Conservation (phyloP, 2,888 invertebrate species). For the Orthonevra nobilis region DNA sequence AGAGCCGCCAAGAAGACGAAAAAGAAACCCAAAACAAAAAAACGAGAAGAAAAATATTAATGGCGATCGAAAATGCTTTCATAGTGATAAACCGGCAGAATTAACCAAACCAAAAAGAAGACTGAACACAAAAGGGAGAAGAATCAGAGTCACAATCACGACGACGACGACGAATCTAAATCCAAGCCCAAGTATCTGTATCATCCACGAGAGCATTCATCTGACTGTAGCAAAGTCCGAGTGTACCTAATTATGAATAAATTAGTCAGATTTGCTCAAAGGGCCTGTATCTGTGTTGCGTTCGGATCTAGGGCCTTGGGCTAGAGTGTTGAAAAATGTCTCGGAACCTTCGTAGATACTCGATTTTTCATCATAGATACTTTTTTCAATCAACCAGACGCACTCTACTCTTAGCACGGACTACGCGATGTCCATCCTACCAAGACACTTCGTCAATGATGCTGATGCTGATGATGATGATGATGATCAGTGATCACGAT, state of each 20-base stretch:
- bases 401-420: constrained; percentile 58
- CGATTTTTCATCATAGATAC: constrained; percentile 30
- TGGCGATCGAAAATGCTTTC: constrained; percentile 55
- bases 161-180: too few relatives aligned
- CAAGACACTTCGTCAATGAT: constrained; percentile 46
- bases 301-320: not conserved
- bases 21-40: not conserved
- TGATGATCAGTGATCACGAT: constrained; percentile 34
- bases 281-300: not conserved
- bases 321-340: constrained; percentile 40
- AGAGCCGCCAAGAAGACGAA: too few relatives aligned
- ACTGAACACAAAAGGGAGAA: constrained; percentile 11
- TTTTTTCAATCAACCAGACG: constrained; percentile 7
- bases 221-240: constrained; percentile 20
- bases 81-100: constrained; percentile 53
- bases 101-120: not conserved
- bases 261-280: constrained; percentile 39
- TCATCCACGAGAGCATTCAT: too few relatives aligned
- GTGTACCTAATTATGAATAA: constrained; percentile 64
- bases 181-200: too few relatives aligned
- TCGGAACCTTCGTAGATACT: constrained; percentile 27
- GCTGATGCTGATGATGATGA: constrained; percentile 13
- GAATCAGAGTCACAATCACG: too few relatives aligned
- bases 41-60: constrained; percentile 42
- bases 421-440: too few relatives aligned